These are phyloP conservation scores for Drosophila macrospina DNA, from an alignment of 2,888 invertebrate genomes.

Conservation along the genomic window DNA sequence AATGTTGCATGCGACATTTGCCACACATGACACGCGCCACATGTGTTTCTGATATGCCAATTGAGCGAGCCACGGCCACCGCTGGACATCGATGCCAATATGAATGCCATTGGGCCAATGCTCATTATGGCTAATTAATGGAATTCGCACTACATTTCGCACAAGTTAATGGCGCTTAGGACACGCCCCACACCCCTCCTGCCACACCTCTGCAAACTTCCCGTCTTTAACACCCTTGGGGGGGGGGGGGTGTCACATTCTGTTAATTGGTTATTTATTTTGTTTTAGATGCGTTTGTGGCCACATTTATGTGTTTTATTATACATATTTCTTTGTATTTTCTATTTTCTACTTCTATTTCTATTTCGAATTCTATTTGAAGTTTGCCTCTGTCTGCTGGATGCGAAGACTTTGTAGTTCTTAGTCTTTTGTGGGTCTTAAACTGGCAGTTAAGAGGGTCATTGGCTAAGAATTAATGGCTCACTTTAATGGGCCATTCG, in stretches of 20 bases:
- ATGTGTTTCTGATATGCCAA: conserved; percentile 75
- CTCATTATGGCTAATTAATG: conserved; percentile 78
- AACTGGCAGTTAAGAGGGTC: conserved; percentile 60
- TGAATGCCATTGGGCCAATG: conserved; percentile 7
- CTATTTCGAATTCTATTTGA: conserved; percentile 22
- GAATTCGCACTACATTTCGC: conserved; percentile 77
- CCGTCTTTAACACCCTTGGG: too few species aligned
- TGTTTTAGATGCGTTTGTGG: conserved; percentile 58
- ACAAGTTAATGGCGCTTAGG: conserved; percentile 46
- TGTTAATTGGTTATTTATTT: conserved; percentile 75
- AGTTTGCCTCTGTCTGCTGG: conserved; percentile 33
- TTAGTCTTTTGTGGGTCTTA: conserved; percentile 25
- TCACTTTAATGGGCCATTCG: conserved; percentile 75
- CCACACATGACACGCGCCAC: conserved; percentile 64
- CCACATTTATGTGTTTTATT: conserved; percentile 1
- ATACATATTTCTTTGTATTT: conserved; percentile 12
- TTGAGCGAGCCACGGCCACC: conserved; percentile 20
- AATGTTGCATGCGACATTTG: conserved; percentile 81
- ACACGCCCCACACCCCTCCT: conserved; percentile 2
- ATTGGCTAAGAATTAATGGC: conserved; percentile 74
- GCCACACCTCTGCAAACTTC: too few species aligned
- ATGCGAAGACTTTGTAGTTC: conserved; percentile 13
- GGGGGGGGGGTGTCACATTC: conserved; percentile 23
- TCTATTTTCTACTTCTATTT: neutral
- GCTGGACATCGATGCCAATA: conserved; percentile 9